phyloP scores from a whole-genome alignment of 1,140 invertebrate species.

The Cydia strobilella region DNA sequence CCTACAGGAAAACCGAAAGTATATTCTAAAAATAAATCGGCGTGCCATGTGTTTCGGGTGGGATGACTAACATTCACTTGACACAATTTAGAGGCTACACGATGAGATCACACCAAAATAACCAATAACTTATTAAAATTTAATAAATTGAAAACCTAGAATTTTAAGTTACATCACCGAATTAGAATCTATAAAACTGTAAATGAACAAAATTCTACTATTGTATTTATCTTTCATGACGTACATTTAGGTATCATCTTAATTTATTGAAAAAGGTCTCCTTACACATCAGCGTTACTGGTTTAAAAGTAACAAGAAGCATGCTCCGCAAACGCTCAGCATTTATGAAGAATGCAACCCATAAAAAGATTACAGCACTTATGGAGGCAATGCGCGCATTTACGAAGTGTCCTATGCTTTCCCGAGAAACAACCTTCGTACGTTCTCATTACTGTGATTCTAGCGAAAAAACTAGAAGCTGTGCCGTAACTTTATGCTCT shows the following conservation, averaged over 20 bases:
- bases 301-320: constrained; percentile 10
- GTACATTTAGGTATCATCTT: neutral
- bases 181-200: neutral
- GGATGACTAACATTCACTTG: constrained; percentile 28
- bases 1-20: constrained; percentile 20
- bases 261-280: neutral
- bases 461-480: neutral
- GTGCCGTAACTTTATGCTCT: constrained; percentile 23
- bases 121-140: too few relatives aligned
- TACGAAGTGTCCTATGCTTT: constrained; percentile 42
- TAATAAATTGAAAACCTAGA: too few relatives aligned
- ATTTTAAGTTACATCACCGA: too few relatives aligned
- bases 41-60: neutral
- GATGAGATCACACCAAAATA: constrained; percentile 20
- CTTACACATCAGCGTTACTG: neutral
- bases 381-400: constrained; percentile 47
- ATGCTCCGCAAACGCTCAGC: constrained; percentile 34
- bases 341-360: constrained; percentile 44
- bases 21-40: constrained; percentile 13
- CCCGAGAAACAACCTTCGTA: constrained; percentile 5
- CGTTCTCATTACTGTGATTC: constrained; percentile 31
- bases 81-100: constrained; percentile 16
- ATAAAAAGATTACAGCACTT: constrained; percentile 47
- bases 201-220: neutral
- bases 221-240: neutral